A percentile compares a stretch with the other conserved stretches of the same genome.
Conservation (phyloP, 2,888 invertebrate genomes). For the Lamellibrachia satsuma region DNA sequence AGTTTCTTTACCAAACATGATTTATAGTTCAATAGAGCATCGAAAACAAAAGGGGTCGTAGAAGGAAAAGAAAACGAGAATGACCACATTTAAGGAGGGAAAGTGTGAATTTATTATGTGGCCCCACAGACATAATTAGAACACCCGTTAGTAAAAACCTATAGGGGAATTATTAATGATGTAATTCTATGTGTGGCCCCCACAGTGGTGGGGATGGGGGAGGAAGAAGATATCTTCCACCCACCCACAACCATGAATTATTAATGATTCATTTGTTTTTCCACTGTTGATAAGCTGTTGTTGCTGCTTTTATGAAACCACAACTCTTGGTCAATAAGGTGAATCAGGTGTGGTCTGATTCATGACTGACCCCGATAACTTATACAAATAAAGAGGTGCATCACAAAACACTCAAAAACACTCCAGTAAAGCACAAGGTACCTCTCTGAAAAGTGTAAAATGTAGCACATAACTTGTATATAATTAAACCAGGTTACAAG, state of each 20-base stretch:
- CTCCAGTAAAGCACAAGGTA: not conserved
- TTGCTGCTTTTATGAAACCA: not conserved
- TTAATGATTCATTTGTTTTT: constrained; percentile 12
- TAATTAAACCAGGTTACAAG: not conserved
- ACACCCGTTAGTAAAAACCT: too few species aligned
- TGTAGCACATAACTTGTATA: not conserved
- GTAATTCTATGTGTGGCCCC: not conserved
- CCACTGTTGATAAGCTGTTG: not conserved
- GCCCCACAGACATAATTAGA: not conserved
- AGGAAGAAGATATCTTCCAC: not conserved
- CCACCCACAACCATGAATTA: not conserved
- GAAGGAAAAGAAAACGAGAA: too few species aligned
- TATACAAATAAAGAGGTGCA: not conserved
- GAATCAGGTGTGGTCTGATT: not conserved
- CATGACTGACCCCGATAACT: not conserved
- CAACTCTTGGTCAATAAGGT: not conserved
- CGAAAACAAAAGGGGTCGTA: too few species aligned
- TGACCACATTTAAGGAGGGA: too few species aligned
- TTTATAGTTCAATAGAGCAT: too few species aligned
- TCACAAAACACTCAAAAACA: too few species aligned
- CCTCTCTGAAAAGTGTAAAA: not conserved
- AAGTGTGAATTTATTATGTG: not conserved
- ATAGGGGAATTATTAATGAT: too few species aligned
- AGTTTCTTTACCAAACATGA: too few species aligned
- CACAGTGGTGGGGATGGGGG: not conserved